These are phyloP conservation scores for Butastur rufipennis DNA, from an alignment of 2,113 vertebrate genomes.

Conservation along the genomic window DNA sequence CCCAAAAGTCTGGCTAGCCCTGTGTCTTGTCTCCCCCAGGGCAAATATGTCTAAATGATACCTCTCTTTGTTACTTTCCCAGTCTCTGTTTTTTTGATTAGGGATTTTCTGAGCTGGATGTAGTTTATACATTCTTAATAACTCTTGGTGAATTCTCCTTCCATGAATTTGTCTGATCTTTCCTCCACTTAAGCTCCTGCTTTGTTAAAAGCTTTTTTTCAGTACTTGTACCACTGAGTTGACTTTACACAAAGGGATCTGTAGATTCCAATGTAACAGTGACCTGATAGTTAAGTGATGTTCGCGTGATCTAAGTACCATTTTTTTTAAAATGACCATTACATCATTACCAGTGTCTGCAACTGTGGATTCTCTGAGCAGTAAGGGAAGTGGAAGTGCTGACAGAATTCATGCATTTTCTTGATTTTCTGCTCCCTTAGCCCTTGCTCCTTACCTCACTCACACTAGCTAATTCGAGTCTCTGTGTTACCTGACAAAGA, in stretches of 20 bases:
- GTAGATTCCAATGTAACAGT: not conserved
- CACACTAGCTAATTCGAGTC: not conserved
- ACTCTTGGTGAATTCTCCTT: not conserved
- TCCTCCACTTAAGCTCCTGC: not conserved
- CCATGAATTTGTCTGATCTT: not conserved
- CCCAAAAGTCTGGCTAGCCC: not conserved
- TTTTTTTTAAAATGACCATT: not conserved
- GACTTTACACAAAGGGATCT: not conserved
- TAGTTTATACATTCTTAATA: constrained; percentile 4
- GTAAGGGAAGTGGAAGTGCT: not conserved
- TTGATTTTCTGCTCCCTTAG: not conserved
- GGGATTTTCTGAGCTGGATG: not conserved
- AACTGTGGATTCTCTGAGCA: not conserved
- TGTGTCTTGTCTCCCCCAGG: not conserved
- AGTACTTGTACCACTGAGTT: not conserved
- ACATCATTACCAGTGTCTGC: not conserved
- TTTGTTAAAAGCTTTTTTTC: not conserved
- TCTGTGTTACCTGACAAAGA: not conserved
- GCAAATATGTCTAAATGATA: not conserved
- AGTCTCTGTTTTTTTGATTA: not conserved
- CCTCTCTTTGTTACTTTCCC: not conserved
- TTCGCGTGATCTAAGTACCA: not conserved
- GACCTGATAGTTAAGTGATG: not conserved
- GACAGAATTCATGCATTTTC: not conserved
- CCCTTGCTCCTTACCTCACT: not conserved